Evolutionary conservation across 2,888 invertebrate genomes (phyloP).

Genomic region (Pyrocoelia pectoralis): DNA sequence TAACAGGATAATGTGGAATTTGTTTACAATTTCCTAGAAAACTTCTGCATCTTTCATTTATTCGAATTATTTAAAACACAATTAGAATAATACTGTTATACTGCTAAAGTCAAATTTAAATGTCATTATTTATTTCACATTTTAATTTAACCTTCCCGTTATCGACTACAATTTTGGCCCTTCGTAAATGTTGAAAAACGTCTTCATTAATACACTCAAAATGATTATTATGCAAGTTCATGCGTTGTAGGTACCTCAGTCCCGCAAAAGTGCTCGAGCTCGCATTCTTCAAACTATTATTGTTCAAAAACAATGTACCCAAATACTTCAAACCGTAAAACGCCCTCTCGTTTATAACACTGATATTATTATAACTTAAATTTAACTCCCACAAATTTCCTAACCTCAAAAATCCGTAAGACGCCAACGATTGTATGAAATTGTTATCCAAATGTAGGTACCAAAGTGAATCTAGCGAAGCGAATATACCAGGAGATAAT

Average conservation of each 20-base stretch:
- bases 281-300: not conserved
- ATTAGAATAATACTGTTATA: too few relatives aligned
- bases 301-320: conserved; percentile 14
- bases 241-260: not conserved
- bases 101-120: too few relatives aligned
- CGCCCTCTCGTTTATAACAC: conserved; percentile 4
- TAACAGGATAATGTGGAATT: too few relatives aligned
- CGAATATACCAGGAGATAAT: conserved; percentile 20
- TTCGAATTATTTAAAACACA: too few relatives aligned
- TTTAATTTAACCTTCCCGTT: not conserved
- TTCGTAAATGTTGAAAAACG: not conserved
- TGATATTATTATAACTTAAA: conserved; percentile 13
- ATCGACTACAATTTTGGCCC: not conserved
- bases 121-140: too few relatives aligned
- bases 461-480: conserved; percentile 15
- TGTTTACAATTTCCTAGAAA: too few relatives aligned
- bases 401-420: conserved; percentile 16
- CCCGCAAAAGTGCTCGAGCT: not conserved
- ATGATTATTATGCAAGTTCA: not conserved
- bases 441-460: conserved; percentile 19
- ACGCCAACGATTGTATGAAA: conserved; percentile 5
- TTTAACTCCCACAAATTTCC: conserved; percentile 16
- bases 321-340: conserved; percentile 18
- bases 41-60: too few relatives aligned
- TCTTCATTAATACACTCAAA: not conserved